Percentiles rank a stretch among this genome's conserved stretches.
Conservation (phyloP, 2,888 invertebrate species). For the Sepiola atlantica region DNA sequence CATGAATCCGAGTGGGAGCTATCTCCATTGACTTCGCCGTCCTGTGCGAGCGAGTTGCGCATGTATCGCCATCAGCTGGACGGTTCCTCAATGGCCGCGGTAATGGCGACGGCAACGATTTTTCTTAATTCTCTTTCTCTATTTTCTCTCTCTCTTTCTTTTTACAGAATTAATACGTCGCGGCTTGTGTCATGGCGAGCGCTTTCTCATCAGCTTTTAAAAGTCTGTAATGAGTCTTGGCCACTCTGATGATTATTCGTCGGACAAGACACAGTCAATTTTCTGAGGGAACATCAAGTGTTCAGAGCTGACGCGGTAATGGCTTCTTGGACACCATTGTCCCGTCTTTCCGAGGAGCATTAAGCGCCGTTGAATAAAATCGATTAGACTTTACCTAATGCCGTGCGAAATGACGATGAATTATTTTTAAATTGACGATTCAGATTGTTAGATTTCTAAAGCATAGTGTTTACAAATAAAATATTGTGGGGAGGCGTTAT, state of each 20-base stretch:
- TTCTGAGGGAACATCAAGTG: conserved; percentile 20
- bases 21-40: conserved; percentile 34
- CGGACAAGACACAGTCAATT: background rate
- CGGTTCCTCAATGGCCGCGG: background rate
- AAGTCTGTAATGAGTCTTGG: background rate
- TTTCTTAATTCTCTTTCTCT: background rate
- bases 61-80: conserved; percentile 32
- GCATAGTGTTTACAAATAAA: background rate
- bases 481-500: too few relatives aligned
- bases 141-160: background rate
- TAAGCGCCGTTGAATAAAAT: background rate
- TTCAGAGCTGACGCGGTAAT: background rate
- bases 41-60: background rate
- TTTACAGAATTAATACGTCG: background rate
- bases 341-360: background rate
- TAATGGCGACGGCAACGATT: background rate
- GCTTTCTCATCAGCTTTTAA: background rate
- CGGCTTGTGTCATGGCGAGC: background rate
- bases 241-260: background rate
- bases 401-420: background rate
- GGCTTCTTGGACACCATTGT: background rate
- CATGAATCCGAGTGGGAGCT: background rate
- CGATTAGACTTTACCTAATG: background rate
- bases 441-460: background rate
- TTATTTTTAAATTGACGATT: background rate